Conservation (phyloP, 2,888 invertebrate species). For the Rhodophaea formosa region DNA sequence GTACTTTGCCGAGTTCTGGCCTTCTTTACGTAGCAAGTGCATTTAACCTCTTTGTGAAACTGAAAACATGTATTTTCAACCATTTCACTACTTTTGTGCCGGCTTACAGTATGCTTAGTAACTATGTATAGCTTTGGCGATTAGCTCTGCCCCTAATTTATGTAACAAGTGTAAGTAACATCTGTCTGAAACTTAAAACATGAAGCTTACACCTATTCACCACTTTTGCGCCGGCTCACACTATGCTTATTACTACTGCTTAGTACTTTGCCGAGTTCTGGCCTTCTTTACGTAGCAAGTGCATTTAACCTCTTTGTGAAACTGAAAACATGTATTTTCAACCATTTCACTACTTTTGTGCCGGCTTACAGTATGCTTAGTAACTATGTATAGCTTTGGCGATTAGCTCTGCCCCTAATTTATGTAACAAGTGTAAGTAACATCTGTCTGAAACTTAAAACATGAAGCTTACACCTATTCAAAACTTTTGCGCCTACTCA, state of each 20-base stretch:
- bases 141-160: no score
- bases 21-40: constrained; percentile 1
- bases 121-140: no score
- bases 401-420: no score
- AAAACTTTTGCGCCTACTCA: background rate
- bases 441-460: constrained; percentile 18
- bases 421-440: constrained; percentile 15
- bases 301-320: constrained; percentile 16
- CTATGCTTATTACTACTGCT: constrained; percentile 4
- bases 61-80: constrained; percentile 15
- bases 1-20: no score
- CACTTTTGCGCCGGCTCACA: constrained; percentile 5
- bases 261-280: no score
- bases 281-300: constrained; percentile 1
- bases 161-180: constrained; percentile 14
- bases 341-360: constrained; percentile 5
- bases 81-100: background rate
- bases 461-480: constrained; percentile 10
- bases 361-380: background rate
- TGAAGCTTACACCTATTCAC: constrained; percentile 7
- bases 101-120: constrained; percentile 2
- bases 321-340: constrained; percentile 16
- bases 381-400: no score
- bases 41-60: constrained; percentile 18
- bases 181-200: constrained; percentile 18